Evolutionary conservation across 2,888 invertebrate genomes (phyloP).

Genomic region (Hedychridium roseum): DNA sequence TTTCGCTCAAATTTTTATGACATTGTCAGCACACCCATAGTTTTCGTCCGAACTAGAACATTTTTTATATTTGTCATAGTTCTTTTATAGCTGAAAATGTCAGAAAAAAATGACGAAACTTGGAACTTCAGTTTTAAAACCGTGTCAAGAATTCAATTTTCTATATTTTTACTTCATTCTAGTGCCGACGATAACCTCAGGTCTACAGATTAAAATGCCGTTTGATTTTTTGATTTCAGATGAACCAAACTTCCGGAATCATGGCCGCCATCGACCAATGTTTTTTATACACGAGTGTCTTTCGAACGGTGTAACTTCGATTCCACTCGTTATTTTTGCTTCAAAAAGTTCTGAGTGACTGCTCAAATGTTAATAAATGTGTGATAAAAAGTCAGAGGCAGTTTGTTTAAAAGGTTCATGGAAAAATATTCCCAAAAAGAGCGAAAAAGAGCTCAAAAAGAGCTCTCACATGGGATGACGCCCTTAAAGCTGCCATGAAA

Average conservation of each 20-base stretch:
- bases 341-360: slow-evolving; percentile 2
- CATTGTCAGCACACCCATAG: background rate
- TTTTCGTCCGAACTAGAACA: background rate
- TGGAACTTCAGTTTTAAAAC: background rate
- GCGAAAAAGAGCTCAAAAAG: too few relatives aligned
- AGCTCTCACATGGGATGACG: too few relatives aligned
- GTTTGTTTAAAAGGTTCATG: background rate
- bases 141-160: background rate
- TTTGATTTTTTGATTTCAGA: slow-evolving; percentile 7
- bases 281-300: background rate
- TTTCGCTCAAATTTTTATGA: background rate
- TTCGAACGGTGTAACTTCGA: slow-evolving; percentile 2
- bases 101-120: background rate
- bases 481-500: too few relatives aligned
- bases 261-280: background rate
- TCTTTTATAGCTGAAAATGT: background rate
- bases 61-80: background rate
- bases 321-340: slow-evolving; percentile 2
- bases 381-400: background rate
- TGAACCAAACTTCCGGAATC: background rate
- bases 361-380: slow-evolving; percentile 1
- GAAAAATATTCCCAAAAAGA: background rate
- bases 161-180: background rate
- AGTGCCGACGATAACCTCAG: background rate
- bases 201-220: slow-evolving; percentile 8